Base-by-base conservation (phyloP, 2,797 vertebrate species). In the Knipowitschia caucasica region DNA sequence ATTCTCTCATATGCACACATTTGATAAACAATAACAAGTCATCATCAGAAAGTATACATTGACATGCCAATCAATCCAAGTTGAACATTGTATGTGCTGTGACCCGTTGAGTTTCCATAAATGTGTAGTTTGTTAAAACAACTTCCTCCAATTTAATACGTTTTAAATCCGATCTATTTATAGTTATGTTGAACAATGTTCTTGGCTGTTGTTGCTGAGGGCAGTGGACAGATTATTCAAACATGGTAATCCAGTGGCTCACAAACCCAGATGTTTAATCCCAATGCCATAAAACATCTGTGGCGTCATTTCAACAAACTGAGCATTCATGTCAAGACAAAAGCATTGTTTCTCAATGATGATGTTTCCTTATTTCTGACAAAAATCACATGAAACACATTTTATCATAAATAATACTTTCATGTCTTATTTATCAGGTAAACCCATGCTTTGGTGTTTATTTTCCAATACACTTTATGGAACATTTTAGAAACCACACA, bases 1-100 rank as follows among this genome's bases (percentile, higher is more conserved):
- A 47, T 43, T 50, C 49, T 60, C 55, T 46, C 50, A 79, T 75
- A 81, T 73, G 71, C 30, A 53, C 60, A 69, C 47, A 72, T 57
- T 44, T 45, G 65, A 82, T 82, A 8, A 66, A 55, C 51, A 53
- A 39, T 27, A 43, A 18, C 20, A 17, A 47, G n/a, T n/a, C n/a
- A n/a, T n/a, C n/a, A n/a, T n/a, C n/a, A n/a, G n/a, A n/a, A n/a
- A n/a, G n/a, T n/a, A n/a, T n/a, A n/a, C n/a, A n/a, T n/a, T n/a
- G n/a, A n/a, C n/a, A n/a, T n/a, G n/a, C n/a, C n/a, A n/a, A n/a
- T n/a, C n/a, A n/a, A n/a, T n/a, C n/a, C n/a, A n/a, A n/a, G n/a
- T n/a, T n/a, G n/a, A n/a, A n/a, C n/a, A n/a, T n/a, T n/a, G n/a
- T n/a, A n/a, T n/a, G n/a, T n/a, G n/a, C n/a, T n/a, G n/a, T n/a